A percentile compares a stretch with the other conserved stretches of the same genome.
Evolutionary conservation across 2,888 invertebrate species (phyloP).

Genomic region (Spialia ferax): DNA sequence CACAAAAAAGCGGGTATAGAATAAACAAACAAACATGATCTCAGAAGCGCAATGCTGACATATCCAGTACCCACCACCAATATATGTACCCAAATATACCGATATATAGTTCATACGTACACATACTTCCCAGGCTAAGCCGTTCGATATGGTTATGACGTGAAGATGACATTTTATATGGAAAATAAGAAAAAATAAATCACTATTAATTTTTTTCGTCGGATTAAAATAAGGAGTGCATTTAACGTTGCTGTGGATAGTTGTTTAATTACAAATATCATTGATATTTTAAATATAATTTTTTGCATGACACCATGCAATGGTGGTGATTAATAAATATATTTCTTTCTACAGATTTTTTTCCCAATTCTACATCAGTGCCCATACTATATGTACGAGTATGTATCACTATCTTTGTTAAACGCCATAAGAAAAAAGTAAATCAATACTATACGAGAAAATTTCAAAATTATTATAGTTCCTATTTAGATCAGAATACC

Average conservation of each 20-base stretch:
- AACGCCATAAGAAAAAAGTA: no score
- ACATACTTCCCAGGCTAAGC: constrained; percentile 72
- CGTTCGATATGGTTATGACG: constrained; percentile 48
- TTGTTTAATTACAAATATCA: background rate
- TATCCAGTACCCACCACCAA: constrained; percentile 12
- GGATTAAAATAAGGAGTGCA: background rate
- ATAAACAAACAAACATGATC: background rate
- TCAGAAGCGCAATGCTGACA: background rate
- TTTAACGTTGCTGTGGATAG: background rate
- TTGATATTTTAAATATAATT: background rate
- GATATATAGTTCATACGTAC: constrained; percentile 49
- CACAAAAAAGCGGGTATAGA: background rate
- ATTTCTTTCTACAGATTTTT: no score
- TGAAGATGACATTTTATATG: constrained; percentile 65
- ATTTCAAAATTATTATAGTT: no score
- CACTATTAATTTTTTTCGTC: constrained; percentile 38
- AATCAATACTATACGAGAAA: no score
- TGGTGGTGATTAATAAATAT: no score
- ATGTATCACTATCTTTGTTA: no score
- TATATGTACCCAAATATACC: background rate
- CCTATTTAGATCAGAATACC: no score
- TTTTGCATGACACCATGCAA: no score
- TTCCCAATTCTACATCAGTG: no score
- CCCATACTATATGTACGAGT: no score
- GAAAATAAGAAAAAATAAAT: constrained; percentile 62